Evolutionary conservation across 2,888 invertebrate species (phyloP), one percentile per base, ranked within the genome.

Genomic region (Caenorhabditis sp.): DNA sequence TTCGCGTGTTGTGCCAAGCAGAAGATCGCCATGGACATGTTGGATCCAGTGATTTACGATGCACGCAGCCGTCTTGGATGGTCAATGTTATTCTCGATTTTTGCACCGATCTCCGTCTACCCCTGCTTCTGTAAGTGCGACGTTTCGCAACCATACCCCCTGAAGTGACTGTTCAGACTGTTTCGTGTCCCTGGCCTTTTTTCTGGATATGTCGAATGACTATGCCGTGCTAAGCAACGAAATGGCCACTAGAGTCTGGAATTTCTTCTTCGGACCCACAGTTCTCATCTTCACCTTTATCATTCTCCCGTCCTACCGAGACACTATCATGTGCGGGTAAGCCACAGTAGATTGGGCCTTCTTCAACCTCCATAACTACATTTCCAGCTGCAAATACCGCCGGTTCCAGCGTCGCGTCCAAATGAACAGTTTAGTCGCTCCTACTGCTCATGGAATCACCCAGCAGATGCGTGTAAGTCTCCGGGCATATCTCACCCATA

Each of bases 21-120:
- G 28, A 71, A 78, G 47, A 55, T 53, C 5, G 58, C 65, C 20
- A 83, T 83, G 80, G 80, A 84, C 47, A 76, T 78, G 74, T 44
- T 84, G 58, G 84, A 84, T 68, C 81, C 82, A 26, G 84, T 84
- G 11, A 70, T 84, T 55, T 84, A 77, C 55, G 84, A 84, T 51
- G 84, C 81, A 0, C 44, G 82, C 20, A 78, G 78, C 28, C 74
- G 84, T 13, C 44, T 84, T 13, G 81, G 81, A 51, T 84, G 84
- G 84, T 76, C 79, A 11, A 76, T 81, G 69, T 37, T 84, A 18
- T 84, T 56, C 51, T 50, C 84, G 51, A 51, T 84, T 32, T 47
- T 67, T 3, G 71, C 71, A 0, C 82, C 82, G 11, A 58, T 82
- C 11, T 55, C 65, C 0, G 53, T 64, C 35, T 82, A 72, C 58